Base-by-base conservation (phyloP, 2,113 vertebrate species). In the Myiozetetes cayanensis region DNA sequence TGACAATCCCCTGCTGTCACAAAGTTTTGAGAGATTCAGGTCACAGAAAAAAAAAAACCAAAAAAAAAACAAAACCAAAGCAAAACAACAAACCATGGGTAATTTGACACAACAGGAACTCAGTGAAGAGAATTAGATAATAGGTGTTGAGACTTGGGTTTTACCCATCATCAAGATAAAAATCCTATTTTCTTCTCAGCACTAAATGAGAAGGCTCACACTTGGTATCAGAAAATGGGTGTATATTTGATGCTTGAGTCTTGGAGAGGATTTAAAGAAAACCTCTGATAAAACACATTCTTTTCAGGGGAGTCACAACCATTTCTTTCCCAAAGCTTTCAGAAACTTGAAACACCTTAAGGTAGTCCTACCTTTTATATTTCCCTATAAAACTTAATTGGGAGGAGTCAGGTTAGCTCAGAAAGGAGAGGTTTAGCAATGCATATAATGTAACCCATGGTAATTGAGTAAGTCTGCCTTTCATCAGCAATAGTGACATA, bases 11-110 rank as follows among this genome's bases (percentile, higher is more conserved):
- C 37, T 78, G 75, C 88, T 95, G 90, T 86, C 93, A 95, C 67
- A 95, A 93, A 96, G 85, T 93, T 91, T 86, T 77, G 92, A 91
- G 92, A 96, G 47, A 96, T 94, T 97, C 80, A 94, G 91, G 90
- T 95, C 95, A 97, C 67, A 59, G 28, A 0, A 12, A 25, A 12
- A 28, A 50, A 75, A 78, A 56, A 41, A 41, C 10, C 53, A 28
- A 35, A 19, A 41, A 41, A 41, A 41, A 10, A 41, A 41, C 39
- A 47, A 28, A 30, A 5, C 1, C 21, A 61, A 52, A 63, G 44
- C 33, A 62, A 65, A 65, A 65, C 71, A 44, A 73, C 79, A 88
- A 67, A 10, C 82, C 70, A 68, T 19, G 37, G 70, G 65, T 91
- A 79, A 88, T 95, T 43, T 86, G 61, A 94, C 87, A 85, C 85